These are phyloP conservation scores for Busarellus nigricollis DNA, from an alignment of 2,797 vertebrate genomes.

Conservation along the genomic window DNA sequence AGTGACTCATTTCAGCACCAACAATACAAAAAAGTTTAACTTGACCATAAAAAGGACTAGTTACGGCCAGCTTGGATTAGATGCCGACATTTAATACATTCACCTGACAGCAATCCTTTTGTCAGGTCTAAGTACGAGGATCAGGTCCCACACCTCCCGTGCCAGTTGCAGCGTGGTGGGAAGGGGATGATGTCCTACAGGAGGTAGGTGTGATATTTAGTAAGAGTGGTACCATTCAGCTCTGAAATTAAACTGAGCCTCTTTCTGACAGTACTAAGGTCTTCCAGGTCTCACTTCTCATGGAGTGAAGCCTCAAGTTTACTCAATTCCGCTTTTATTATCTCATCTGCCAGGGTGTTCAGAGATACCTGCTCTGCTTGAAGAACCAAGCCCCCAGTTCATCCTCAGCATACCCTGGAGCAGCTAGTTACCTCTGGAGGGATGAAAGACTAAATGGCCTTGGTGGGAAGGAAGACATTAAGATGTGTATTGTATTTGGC, in stretches of 20 bases:
- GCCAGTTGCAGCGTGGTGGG: neutral
- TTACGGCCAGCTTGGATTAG: neutral
- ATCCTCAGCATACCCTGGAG: neutral
- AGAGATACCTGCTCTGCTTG: neutral
- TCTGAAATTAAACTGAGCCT: neutral
- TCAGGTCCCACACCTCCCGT: neutral
- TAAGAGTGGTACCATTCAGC: neutral
- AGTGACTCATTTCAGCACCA: constrained; percentile 73
- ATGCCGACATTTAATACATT: neutral
- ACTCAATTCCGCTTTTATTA: neutral
- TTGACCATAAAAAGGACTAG: constrained; percentile 40
- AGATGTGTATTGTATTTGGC: neutral
- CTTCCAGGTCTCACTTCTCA: neutral
- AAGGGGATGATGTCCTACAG: neutral
- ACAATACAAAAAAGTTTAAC: constrained; percentile 49
- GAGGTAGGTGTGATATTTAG: neutral
- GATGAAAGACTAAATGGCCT: neutral
- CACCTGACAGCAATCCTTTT: neutral
- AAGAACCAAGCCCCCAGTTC: neutral
- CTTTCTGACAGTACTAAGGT: neutral
- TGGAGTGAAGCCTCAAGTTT: neutral
- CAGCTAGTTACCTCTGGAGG: neutral
- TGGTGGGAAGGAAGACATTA: neutral
- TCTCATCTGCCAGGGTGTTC: neutral
- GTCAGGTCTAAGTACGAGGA: neutral